Evolutionary conservation across 2,888 invertebrate species (phyloP), one percentile per base, ranked within the genome.

Genomic region (Coenonympha glycerion): DNA sequence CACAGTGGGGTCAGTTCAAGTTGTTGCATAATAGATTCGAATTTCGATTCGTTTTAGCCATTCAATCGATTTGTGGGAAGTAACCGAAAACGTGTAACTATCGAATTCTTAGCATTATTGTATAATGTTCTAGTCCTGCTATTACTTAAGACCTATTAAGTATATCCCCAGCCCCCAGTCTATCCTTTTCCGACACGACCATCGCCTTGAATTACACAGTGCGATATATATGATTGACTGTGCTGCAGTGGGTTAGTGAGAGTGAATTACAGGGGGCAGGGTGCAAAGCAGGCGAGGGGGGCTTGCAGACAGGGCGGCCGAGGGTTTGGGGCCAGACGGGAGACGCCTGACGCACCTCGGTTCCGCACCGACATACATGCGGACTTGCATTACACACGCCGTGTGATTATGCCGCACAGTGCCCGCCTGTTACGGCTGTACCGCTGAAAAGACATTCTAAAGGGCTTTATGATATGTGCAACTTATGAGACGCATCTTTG

Each of bases 231-330:
- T 80, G 84, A 85, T 84, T 73, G 83, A 80, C 74, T 79, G 71
- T 75, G 74, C 77, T 86, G 84, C 85, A 87, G 85, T 87, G 79
- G 87, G 87, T 87, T 87, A 87, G 86, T 86, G 87, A 87, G 87
- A 87, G 87, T 87, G 86, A 87, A 87, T 80, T 83, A 84, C 80
- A 76, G 68, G 66, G 63, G 69, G 67, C 56, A 62, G 59, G 53
- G 53, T 55, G 57, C 58, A 57, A 37, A 45, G 53, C 53, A 51
- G 59, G 60, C 56, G 60, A 62, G 62, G 70, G 72, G 62, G 69
- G 65, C 61, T 62, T 76, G 76, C 79, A 83, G 82, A 79, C 83
- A 68, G 83, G 80, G 78, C 57, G 79, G 73, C 48, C 56, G 58
- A 68, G 71, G 76, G 86, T 71, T 68, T 85, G 86, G 66, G 86